Percentiles rank a stretch among this genome's conserved stretches.
These are phyloP conservation scores for Columbina picui DNA, from an alignment of 2,113 vertebrate genomes.

Conservation along the genomic window DNA sequence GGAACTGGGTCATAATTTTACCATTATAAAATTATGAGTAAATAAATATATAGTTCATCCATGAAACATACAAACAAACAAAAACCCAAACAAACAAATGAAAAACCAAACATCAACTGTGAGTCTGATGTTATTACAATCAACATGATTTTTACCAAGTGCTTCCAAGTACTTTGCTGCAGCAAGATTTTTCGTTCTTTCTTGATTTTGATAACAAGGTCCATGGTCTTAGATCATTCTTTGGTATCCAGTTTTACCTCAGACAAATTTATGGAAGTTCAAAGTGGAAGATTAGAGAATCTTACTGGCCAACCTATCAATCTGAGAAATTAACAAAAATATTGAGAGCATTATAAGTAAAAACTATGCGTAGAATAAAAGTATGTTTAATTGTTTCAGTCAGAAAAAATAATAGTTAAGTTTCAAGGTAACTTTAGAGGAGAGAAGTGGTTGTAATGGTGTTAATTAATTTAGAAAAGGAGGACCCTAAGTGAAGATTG, in stretches of 20 bases:
- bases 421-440: background rate
- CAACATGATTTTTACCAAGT: background rate
- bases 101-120: no score
- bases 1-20: background rate
- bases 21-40: background rate
- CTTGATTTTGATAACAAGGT: background rate
- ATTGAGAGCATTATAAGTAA: background rate
- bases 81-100: no score
- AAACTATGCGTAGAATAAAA: background rate
- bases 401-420: background rate
- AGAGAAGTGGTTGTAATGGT: background rate
- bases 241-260: background rate
- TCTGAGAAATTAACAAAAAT: background rate
- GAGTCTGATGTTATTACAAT: background rate
- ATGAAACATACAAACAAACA: no score
- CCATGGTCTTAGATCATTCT: background rate
- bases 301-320: background rate
- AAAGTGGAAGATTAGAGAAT: background rate
- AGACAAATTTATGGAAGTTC: background rate
- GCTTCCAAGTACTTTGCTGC: background rate
- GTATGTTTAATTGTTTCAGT: no score
- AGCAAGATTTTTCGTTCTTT: background rate
- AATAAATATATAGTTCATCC: background rate
- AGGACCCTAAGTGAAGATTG: background rate
- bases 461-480: background rate